Evolutionary conservation across 2,113 vertebrate genomes (phyloP).

Genomic region (Vulpes lagopus): DNA sequence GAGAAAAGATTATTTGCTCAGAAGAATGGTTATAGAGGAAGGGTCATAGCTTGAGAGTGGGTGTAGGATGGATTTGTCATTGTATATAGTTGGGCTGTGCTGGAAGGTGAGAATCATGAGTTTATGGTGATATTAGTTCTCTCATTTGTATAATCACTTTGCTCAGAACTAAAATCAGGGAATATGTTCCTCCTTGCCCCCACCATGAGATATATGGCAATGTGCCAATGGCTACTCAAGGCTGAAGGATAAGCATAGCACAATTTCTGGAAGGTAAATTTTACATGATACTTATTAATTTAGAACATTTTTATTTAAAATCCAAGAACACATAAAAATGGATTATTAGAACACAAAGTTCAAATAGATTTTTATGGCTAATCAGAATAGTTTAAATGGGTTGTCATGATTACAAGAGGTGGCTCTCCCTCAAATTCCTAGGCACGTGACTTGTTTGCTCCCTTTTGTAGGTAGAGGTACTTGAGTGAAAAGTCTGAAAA

Average conservation of each 20-base stretch:
- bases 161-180: background rate
- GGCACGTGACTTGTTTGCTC: background rate
- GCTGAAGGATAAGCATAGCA: too few relatives aligned
- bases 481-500: background rate
- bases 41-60: background rate
- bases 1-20: background rate
- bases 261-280: background rate
- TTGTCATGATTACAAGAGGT: background rate
- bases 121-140: background rate
- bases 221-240: background rate
- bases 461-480: background rate
- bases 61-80: background rate
- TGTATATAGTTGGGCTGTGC: background rate
- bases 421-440: background rate
- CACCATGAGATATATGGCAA: accelerated
- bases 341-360: background rate
- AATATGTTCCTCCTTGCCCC: accelerated
- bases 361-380: background rate
- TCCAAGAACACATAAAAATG: background rate
- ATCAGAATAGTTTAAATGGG: background rate
- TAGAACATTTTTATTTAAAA: background rate
- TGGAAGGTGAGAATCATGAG: background rate
- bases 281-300: background rate
- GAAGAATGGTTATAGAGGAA: background rate
- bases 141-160: background rate